phyloP scores from a whole-genome alignment of 2,888 invertebrate species.

The Germaria angustata region DNA sequence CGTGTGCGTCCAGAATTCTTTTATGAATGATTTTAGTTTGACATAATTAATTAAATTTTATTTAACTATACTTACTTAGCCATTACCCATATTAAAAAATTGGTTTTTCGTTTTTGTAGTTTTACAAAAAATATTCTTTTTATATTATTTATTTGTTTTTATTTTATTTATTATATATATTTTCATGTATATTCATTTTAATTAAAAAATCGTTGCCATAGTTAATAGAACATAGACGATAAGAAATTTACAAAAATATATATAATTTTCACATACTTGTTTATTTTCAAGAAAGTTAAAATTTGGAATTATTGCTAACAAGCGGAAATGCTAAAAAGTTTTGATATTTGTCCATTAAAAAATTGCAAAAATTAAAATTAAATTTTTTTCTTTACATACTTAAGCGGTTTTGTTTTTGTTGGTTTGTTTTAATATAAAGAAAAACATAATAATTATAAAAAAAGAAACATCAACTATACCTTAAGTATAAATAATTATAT shows the following conservation, averaged over 20 bases:
- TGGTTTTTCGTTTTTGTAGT: constrained; percentile 42
- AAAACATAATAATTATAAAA: constrained; percentile 63
- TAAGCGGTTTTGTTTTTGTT: constrained; percentile 20
- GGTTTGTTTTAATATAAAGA: constrained; percentile 54
- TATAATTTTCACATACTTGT: constrained; percentile 12
- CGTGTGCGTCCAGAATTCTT: no score
- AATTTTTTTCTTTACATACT: constrained; percentile 26
- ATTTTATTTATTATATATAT: constrained; percentile 34
- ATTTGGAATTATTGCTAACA: constrained; percentile 15
- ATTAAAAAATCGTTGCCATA: constrained; percentile 66
- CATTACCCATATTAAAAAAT: no score
- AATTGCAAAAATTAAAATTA: not conserved
- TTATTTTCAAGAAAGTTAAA: not conserved
- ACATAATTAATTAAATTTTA: no score
- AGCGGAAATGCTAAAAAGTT: not conserved
- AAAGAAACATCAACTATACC: constrained; percentile 69
- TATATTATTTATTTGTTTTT: constrained; percentile 31
- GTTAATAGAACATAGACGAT: constrained; percentile 45
- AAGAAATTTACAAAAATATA: constrained; percentile 25
- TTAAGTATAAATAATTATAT: constrained; percentile 66
- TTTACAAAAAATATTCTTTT: constrained; percentile 62
- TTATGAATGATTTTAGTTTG: no score
- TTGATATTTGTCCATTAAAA: not conserved
- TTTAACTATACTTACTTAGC: no score
- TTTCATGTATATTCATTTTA: constrained; percentile 44